These are phyloP conservation scores for Argyrosomus japonicus DNA, from an alignment of 2,113 vertebrate species.

Conservation along the genomic window DNA sequence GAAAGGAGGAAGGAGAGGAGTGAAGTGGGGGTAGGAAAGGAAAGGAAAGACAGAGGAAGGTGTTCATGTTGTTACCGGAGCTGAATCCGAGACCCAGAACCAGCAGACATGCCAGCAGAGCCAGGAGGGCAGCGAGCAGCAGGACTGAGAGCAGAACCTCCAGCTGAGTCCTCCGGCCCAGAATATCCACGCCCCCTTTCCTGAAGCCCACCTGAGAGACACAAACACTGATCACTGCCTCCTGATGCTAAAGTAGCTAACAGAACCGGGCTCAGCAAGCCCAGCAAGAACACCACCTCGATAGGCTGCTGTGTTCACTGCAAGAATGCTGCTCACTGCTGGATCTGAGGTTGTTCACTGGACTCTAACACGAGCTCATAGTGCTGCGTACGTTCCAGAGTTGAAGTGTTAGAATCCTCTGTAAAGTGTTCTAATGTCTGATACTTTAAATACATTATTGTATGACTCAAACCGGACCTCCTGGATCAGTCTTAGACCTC, in stretches of 20 bases:
- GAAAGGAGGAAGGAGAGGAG: too few relatives aligned
- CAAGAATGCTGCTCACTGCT: too few relatives aligned
- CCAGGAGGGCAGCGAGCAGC: slow-evolving; percentile 85
- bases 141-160: slow-evolving; percentile 88
- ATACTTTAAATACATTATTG: not conserved
- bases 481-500: not conserved
- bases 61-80: slow-evolving; percentile 70
- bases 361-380: too few relatives aligned
- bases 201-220: slow-evolving; percentile 90
- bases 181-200: slow-evolving; percentile 85
- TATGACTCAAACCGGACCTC: not conserved
- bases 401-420: too few relatives aligned
- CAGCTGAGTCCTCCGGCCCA: slow-evolving; percentile 87
- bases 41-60: not conserved
- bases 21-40: not conserved
- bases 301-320: too few relatives aligned
- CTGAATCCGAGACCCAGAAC: slow-evolving; percentile 88
- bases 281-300: too few relatives aligned
- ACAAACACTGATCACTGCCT: not conserved
- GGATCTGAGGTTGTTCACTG: too few relatives aligned
- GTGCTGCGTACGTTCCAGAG: too few relatives aligned
- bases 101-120: slow-evolving; percentile 88
- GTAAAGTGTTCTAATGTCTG: too few relatives aligned
- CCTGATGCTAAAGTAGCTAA: not conserved
- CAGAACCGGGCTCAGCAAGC: too few relatives aligned